Evolutionary conservation across 1,140 invertebrate genomes (phyloP), one percentile per base, ranked within the genome.

Genomic region (Nasonia giraulti): DNA sequence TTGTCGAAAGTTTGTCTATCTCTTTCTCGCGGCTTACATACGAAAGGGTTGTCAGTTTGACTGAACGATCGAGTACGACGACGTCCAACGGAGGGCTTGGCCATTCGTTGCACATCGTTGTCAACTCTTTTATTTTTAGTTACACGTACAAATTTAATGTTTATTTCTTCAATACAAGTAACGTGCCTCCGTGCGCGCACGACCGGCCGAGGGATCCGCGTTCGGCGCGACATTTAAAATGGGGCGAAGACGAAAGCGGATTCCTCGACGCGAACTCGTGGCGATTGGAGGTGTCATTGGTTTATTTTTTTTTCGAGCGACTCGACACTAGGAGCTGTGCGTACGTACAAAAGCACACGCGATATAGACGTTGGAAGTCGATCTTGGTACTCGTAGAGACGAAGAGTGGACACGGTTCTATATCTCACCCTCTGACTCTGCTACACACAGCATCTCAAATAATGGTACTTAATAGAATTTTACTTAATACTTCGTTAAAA

Each of bases 91-190:
- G 83, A 87, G 84, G 85, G 68, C 40, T 31, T 20, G 44, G 55
- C 83, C 85, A 78, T 89, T 50, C 75, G 85, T 88, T 44, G 17
- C 68, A 69, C 62, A 68, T 88, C 88, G 87, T 81, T 88, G 62
- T 80, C 69, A 2, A 40, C 20, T 62, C 7, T 76, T 82, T 82
- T 44, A 14, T 50, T 81, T 73, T 81, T 80, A 44, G 40, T 44
- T 47, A 14, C 44, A 55, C 75, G 62, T 77, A 74, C 82, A 76
- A 79, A 82, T 85, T 78, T 86, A 73, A 74, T 73, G 37, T 50
- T 8, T 50, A 2, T 81, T 73, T 23, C 66, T 27, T n/a, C 62
- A n/a, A 17, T 23, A 50, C 47, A 50, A 50, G 14, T 12, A 50
- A 50, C 47, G 47, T 11, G 12, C 11, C 4, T 40, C 12, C 40